These are phyloP conservation scores for Trichogramma pretiosum DNA, from an alignment of 1,140 invertebrate genomes.

Conservation along the genomic window DNA sequence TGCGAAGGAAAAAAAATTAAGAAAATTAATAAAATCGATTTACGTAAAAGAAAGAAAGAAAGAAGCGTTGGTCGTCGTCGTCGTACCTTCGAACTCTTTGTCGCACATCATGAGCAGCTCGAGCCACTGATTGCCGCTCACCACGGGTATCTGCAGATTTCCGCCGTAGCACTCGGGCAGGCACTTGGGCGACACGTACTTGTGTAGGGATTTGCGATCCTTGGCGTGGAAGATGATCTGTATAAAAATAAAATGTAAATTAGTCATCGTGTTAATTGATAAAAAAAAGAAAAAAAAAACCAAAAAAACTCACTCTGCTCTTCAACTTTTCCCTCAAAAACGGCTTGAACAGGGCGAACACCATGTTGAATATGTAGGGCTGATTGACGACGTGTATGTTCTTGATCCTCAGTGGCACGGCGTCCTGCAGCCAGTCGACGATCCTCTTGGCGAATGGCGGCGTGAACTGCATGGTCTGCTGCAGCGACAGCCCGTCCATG, in stretches of 20 bases:
- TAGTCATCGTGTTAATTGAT: not conserved
- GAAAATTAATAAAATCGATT: constrained; percentile 6
- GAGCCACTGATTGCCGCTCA: constrained; percentile 63
- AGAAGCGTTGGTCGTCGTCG: not conserved
- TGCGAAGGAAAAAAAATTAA: constrained; percentile 41
- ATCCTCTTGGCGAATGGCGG: constrained; percentile 73
- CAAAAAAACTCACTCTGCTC: constrained; percentile 43
- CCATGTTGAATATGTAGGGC: constrained; percentile 78
- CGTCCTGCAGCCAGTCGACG: constrained; percentile 74
- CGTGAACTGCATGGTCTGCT: constrained; percentile 75
- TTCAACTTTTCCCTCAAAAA: constrained; percentile 71
- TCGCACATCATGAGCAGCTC: constrained; percentile 62
- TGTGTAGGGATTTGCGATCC: constrained; percentile 69
- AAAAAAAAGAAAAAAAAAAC: too few species aligned
- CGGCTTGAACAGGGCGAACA: constrained; percentile 79
- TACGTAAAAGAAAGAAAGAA: not conserved
- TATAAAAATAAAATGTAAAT: constrained; percentile 23
- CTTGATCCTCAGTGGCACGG: constrained; percentile 72
- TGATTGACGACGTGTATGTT: constrained; percentile 82
- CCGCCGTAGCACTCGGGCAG: constrained; percentile 74
- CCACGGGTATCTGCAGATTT: constrained; percentile 52
- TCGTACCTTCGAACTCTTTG: constrained; percentile 62
- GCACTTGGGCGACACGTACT: constrained; percentile 67
- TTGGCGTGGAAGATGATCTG: constrained; percentile 76
- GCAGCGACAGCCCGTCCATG: constrained; percentile 70